Conservation (phyloP, 2,113 vertebrate species). For the Mola mola region DNA sequence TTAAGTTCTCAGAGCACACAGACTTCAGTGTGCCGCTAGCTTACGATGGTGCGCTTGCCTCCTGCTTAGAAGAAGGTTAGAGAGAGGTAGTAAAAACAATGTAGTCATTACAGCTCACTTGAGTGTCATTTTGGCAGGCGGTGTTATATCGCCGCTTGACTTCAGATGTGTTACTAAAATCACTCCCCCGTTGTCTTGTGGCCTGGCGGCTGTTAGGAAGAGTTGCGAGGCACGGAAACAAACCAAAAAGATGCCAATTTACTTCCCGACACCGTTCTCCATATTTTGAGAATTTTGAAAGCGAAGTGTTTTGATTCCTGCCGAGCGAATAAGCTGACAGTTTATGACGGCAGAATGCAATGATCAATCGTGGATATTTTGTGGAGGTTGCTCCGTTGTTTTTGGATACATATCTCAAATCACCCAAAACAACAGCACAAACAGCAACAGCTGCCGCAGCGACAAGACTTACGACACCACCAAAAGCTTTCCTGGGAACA, state of each 20-base stretch:
- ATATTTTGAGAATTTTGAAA: conserved; percentile 71
- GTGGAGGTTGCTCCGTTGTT: conserved; percentile 57
- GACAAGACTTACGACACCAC: conserved; percentile 51
- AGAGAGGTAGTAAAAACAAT: conserved; percentile 73
- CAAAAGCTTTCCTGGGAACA: conserved; percentile 50
- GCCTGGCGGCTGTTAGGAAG: conserved; percentile 79
- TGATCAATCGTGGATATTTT: conserved; percentile 75
- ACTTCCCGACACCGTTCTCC: conserved; percentile 62
- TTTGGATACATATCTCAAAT: conserved; percentile 38
- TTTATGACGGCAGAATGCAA: conserved; percentile 50
- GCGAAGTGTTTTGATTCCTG: conserved; percentile 76
- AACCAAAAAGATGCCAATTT: conserved; percentile 80
- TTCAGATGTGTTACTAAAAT: conserved; percentile 79
- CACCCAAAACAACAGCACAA: conserved; percentile 54
- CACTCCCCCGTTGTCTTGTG: conserved; percentile 76
- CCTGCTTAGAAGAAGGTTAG: conserved; percentile 66
- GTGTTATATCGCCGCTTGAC: conserved; percentile 70
- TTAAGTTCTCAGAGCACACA: conserved; percentile 82
- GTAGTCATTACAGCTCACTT: conserved; percentile 81
- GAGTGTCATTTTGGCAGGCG: conserved; percentile 82
- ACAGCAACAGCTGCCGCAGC: conserved; percentile 61
- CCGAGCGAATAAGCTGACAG: conserved; percentile 56
- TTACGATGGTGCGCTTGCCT: conserved; percentile 69
- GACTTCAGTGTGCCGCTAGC: conserved; percentile 72
- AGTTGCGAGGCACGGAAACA: conserved; percentile 78